Evolutionary conservation across 2,888 invertebrate species (phyloP).

Genomic region (Eucriotettix oculatus): DNA sequence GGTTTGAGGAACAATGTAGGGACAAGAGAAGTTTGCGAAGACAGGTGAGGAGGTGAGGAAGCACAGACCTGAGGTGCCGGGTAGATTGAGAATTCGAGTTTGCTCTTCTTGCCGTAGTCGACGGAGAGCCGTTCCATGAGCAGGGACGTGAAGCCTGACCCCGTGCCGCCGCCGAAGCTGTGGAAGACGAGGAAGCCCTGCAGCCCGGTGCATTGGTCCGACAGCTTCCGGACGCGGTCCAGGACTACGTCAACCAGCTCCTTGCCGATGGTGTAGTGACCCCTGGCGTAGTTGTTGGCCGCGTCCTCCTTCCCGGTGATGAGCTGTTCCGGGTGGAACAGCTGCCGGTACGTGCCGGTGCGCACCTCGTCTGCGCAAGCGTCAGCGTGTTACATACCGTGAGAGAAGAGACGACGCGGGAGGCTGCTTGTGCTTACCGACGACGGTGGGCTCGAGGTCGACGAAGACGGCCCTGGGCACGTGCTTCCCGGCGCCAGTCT

Average conservation of each 20-base stretch:
- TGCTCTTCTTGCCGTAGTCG: constrained; percentile 49
- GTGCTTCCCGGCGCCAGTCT: too few relatives aligned
- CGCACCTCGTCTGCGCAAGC: constrained; percentile 56
- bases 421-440: constrained; percentile 21
- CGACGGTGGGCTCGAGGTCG: constrained; percentile 91
- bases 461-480: constrained; percentile 75
- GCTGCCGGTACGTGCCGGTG: constrained; percentile 84
- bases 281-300: constrained; percentile 43
- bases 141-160: constrained; percentile 46
- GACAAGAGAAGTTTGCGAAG: too few relatives aligned
- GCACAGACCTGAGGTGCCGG: constrained; percentile 39
- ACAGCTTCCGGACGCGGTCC: constrained; percentile 16
- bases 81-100: constrained; percentile 47
- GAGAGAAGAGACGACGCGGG: too few relatives aligned
- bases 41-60: too few relatives aligned
- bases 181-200: constrained; percentile 47
- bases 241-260: constrained; percentile 39
- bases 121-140: constrained; percentile 46
- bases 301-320: constrained; percentile 82
- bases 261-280: constrained; percentile 50
- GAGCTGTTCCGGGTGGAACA: constrained; percentile 95
- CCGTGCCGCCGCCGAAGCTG: constrained; percentile 42
- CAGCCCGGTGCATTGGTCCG: constrained; percentile 38
- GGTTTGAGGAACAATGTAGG: too few relatives aligned
- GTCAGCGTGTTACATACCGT: constrained; percentile 14